Evolutionary conservation across 2,888 invertebrate genomes (phyloP), one percentile per base, ranked within the genome.

Genomic region (Dicyrtomina minuta): DNA sequence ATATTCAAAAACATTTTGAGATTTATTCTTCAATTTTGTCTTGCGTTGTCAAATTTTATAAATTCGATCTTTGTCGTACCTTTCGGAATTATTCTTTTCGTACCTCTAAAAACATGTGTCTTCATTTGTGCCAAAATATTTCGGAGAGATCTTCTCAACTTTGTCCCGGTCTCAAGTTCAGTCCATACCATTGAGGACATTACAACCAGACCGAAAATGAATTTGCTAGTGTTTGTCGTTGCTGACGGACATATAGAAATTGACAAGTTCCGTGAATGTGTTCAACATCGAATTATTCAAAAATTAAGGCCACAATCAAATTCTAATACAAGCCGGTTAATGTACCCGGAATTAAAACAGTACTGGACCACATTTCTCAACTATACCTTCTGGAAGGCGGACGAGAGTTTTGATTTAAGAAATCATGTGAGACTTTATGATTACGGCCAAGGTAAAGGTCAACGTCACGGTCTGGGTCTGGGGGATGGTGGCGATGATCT

Each of bases 261-360:
- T 1, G 61, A 61, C 20, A 5, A 12, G 4, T 15, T 24, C n/a
- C 44, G 24, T n/a, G 24, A 5, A 2, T 2, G 2, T 13, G 46
- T 62, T 17, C 10, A 13, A 8, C 5, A 46, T 1, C 43, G 26
- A 2, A 27, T 62, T 17, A 22, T 62, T 15, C 1, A 26, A 4
- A 62, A 62, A 33, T 5, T 17, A 10, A n/a, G n/a, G 6, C n/a
- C 15, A 13, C n/a, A n/a, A n/a, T n/a, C n/a, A n/a, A 4, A 24
- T 33, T 13, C 24, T 1, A 8, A 49, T 20, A 3, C 20, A 17
- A 20, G n/a, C n/a, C n/a, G 2, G 12, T 20, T 64, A 2, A 22
- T 39, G 1, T 71, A 62, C 51, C 70, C 70, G n/a, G 70, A 71
- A 39, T 62, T 67, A 39, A 67, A 71, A 59, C 70, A 71, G 43